Evolutionary conservation across 1,140 invertebrate genomes (phyloP).

Genomic region (Conus betulinus): DNA sequence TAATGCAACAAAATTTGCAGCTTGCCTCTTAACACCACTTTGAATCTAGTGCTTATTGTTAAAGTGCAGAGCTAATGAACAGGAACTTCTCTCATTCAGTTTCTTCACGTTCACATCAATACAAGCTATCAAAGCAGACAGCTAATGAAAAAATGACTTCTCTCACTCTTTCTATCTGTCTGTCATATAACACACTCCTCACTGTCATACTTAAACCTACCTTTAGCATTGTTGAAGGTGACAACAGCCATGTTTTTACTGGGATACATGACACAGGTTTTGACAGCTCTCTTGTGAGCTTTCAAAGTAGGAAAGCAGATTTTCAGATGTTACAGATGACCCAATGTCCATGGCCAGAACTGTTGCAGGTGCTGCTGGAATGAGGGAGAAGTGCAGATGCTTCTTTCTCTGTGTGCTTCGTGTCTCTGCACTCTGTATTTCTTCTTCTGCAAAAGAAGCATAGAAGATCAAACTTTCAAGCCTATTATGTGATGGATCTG

Average conservation of each 20-base stretch:
- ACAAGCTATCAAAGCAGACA: too few relatives aligned
- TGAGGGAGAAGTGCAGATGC: not conserved
- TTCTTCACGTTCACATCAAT: too few relatives aligned
- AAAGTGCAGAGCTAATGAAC: too few relatives aligned
- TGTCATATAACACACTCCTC: too few relatives aligned
- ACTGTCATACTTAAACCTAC: not conserved
- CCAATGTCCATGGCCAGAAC: not conserved
- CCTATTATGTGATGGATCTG: not conserved
- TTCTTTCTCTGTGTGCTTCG: not conserved
- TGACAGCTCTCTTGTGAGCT: not conserved
- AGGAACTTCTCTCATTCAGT: too few relatives aligned
- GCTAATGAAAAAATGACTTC: too few relatives aligned
- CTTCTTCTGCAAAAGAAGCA: not conserved
- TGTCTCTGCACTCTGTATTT: not conserved
- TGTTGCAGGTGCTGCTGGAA: not conserved
- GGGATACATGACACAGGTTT: not conserved
- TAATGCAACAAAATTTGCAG: too few relatives aligned
- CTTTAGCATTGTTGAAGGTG: not conserved
- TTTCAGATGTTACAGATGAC: not conserved
- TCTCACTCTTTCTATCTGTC: too few relatives aligned
- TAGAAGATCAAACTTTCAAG: not conserved
- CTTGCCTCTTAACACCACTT: too few relatives aligned
- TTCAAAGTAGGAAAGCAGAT: slow-evolving; percentile 13
- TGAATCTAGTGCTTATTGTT: too few relatives aligned
- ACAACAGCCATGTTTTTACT: not conserved